These are phyloP conservation scores for Mythimna loreyi DNA, from an alignment of 2,888 invertebrate genomes.

Conservation along the genomic window DNA sequence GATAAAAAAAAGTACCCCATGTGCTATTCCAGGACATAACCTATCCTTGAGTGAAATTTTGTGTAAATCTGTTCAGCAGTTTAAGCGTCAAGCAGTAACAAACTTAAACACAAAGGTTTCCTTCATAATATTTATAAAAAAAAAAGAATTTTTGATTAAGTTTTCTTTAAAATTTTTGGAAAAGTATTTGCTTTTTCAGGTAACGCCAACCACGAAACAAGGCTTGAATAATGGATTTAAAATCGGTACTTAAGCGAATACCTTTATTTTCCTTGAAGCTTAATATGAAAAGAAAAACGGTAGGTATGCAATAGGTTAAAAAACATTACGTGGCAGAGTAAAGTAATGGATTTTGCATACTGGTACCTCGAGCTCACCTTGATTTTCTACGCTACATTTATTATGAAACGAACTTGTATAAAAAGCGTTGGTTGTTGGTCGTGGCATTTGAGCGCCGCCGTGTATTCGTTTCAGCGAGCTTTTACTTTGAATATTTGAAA, in stretches of 20 bases:
- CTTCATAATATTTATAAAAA: no score
- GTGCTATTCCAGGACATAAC: no score
- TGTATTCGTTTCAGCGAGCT: constrained; percentile 69
- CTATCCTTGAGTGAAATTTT: no score
- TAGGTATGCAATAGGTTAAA: constrained; percentile 1
- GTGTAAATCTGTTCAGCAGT: no score
- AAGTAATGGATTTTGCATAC: constrained; percentile 19
- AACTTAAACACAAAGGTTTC: no score
- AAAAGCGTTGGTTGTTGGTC: constrained; percentile 61
- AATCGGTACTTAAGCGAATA: background rate
- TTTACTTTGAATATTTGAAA: constrained; percentile 74
- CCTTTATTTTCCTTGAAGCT: background rate
- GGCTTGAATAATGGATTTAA: constrained; percentile 1
- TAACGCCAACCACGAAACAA: background rate
- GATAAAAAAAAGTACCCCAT: no score
- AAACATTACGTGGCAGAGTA: background rate
- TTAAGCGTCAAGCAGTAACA: no score
- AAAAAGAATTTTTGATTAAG: background rate
- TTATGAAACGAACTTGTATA: constrained; percentile 65
- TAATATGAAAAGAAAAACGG: background rate
- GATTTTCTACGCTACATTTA: constrained; percentile 41
- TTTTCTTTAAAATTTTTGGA: no score
- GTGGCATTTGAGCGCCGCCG: constrained; percentile 67
- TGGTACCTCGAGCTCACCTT: background rate
- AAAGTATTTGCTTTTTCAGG: background rate